Base-by-base conservation (phyloP, 2,113 vertebrate genomes). In the Craseonycteris thonglongyai region DNA sequence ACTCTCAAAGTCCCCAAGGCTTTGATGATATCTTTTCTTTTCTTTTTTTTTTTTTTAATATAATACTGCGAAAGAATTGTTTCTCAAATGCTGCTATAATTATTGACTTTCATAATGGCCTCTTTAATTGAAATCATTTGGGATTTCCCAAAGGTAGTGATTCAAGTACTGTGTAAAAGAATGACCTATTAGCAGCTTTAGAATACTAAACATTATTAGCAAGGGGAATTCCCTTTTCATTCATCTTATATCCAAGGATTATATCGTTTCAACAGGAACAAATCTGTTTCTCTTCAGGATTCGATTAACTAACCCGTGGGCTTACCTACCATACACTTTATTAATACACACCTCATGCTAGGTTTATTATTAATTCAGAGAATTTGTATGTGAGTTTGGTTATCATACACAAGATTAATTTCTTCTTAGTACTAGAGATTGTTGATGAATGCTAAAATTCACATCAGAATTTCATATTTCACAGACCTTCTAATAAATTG, bases 131-230 rank as follows among this genome's bases (percentile, higher is more conserved):
- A 94, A 96, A 61, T 72, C 74, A 38, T 93, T 94, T 90, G 75
- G 92, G 95, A 96, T 85, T 97, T 97, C 79, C 96, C 93, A 94
- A 94, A 95, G 93, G 40, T n/a, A 91, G 51, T 80, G 91, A 93
- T 69, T 89, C 95, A 94, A 94, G 26, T 51, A 58, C 94, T 66
- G 90, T 75, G 88, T 72, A 85, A 97, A 96, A 89, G 54, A 97
- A 96, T 82, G 78, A 97, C 35, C 21, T 82, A 35, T 33, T 97
- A 92, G 51, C 13, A 97, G 78, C 22, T 21, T 56, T 84, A 49
- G 78, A 94, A 93, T 91, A 47, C 65, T 95, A 91, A 85, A 95
- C 14, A 13, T 92, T 88, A 92, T 95, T 94, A 96, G 68, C 51
- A 90, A 92, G 15, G 45, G 51, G 49, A 91, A 94, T 95, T 91